Percentiles rank a stretch among this genome's conserved stretches.
Conservation (phyloP, 1,140 invertebrate species). For the Drosophila sucinea region DNA sequence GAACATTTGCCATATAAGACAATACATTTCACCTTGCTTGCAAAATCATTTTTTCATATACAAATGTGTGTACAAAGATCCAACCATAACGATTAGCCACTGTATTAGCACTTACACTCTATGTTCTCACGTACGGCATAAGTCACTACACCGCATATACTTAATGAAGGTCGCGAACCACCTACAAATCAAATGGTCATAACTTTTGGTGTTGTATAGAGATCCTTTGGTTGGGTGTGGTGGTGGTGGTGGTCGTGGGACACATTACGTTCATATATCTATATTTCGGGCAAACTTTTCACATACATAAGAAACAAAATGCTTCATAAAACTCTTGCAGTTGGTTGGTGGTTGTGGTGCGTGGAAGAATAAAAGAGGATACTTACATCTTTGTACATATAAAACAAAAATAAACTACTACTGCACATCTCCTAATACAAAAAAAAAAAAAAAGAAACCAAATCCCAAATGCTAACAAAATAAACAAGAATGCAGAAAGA, state of each 20-base stretch:
- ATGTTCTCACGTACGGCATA: slow-evolving; percentile 43
- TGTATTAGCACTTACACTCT: slow-evolving; percentile 35
- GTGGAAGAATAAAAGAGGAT: slow-evolving; percentile 42
- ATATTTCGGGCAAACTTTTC: not conserved
- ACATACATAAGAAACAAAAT: slow-evolving; percentile 22
- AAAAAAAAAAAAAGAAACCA: slow-evolving; percentile 24
- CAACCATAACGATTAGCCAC: slow-evolving; percentile 33
- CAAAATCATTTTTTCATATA: too few relatives aligned
- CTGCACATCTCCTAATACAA: slow-evolving; percentile 68
- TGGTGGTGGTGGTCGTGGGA: not conserved
- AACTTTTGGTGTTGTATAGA: not conserved
- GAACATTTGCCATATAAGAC: too few relatives aligned
- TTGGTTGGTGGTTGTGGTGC: slow-evolving; percentile 70
- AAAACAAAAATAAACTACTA: slow-evolving; percentile 37
- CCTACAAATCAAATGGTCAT: not conserved
- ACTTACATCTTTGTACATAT: slow-evolving; percentile 55
- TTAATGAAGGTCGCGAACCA: slow-evolving; percentile 4
- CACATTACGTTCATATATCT: not conserved
- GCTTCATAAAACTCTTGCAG: slow-evolving; percentile 42
- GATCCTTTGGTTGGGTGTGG: not conserved
- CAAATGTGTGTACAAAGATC: slow-evolving; percentile 14
- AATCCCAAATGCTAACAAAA: slow-evolving; percentile 27
- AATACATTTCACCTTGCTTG: too few relatives aligned
- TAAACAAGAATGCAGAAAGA: slow-evolving; percentile 22
- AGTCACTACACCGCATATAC: slow-evolving; percentile 27